phyloP scores from a whole-genome alignment of 1,140 invertebrate species.

The Odontomachus brunneus region DNA sequence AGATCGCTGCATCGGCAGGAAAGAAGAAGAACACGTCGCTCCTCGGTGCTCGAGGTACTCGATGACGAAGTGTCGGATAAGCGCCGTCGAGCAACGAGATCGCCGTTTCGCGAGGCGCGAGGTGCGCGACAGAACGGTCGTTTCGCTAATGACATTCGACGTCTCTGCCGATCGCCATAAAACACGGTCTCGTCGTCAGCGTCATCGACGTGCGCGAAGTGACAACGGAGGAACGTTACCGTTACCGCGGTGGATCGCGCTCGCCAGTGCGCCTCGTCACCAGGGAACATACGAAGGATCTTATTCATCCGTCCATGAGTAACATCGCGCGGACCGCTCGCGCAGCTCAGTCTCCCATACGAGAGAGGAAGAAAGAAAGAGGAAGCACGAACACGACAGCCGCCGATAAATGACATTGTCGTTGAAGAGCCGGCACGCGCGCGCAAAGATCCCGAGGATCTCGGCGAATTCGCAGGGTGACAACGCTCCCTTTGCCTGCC shows the following conservation, averaged over 20 bases:
- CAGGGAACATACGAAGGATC: background rate
- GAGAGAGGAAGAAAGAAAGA: no score
- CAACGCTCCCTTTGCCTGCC: background rate
- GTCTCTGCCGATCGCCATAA: constrained; percentile 18
- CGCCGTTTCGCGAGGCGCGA: background rate
- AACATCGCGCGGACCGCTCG: constrained; percentile 8
- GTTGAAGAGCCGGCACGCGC: no score
- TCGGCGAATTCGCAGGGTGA: background rate
- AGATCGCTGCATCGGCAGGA: background rate
- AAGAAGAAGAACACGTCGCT: background rate
- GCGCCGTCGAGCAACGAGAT: constrained; percentile 4
- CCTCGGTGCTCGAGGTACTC: background rate
- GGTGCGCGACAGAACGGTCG: background rate
- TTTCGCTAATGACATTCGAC: constrained; percentile 16
- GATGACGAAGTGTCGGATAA: constrained; percentile 21
- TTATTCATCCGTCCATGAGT: background rate
- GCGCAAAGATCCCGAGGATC: background rate
- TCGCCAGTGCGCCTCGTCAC: background rate
- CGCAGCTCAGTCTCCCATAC: background rate
- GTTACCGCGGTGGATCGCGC: no score
- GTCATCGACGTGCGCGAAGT: constrained; percentile 6
- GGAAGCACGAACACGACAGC: no score
- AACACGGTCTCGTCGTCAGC: background rate
- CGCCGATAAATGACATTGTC: background rate
- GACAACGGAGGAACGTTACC: background rate